Evolutionary conservation across 2,113 vertebrate species (phyloP), one percentile per base, ranked within the genome.

Genomic region (Microtus montanus): DNA sequence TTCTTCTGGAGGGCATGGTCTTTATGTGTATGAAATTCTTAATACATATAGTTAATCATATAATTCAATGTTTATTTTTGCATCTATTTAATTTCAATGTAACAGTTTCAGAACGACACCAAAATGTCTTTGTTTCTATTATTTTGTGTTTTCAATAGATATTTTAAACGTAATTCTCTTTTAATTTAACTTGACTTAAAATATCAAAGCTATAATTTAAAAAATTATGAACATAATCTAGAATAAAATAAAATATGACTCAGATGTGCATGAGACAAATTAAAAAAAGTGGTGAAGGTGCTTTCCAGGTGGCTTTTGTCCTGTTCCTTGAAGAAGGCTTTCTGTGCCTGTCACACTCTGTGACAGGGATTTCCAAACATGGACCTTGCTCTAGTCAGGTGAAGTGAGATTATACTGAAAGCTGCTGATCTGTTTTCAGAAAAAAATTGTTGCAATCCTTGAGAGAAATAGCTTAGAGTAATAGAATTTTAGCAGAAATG

Each of bases 361-460:
- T 97, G 96, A 92, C 93, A 96, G 97, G 97, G 97, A 98, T 98
- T 98, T 97, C 95, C 92, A 97, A 96, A 97, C 98, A 91, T 84
- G 8, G 96, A 96, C 96, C 93, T 97, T 97, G 94, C 97, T 98
- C 97, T 95, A 94, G 93, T 97, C 97, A 98, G 78, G 96, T 47
- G 92, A 96, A 98, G 97, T 96, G 87, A 98, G 98, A 98, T 98
- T 98, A 98, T 95, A 98, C 88, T 90, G 94, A 98, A 98, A 98
- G 97, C 96, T 97, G 97, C 97, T 98, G 97, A 98, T 98, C 97
- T 98, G 77, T 97, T 98, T 98, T 97, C 89, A 97, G 97, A 97
- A 94, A 96, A 58, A 96, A 98, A 97, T 94, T 97, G 97, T 95
- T 97, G 96, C 95, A 98, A 97, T 97, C 95, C 96, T 97, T 97